Evolutionary conservation across 2,888 invertebrate species (phyloP).

Genomic region (Acronicta leporina): DNA sequence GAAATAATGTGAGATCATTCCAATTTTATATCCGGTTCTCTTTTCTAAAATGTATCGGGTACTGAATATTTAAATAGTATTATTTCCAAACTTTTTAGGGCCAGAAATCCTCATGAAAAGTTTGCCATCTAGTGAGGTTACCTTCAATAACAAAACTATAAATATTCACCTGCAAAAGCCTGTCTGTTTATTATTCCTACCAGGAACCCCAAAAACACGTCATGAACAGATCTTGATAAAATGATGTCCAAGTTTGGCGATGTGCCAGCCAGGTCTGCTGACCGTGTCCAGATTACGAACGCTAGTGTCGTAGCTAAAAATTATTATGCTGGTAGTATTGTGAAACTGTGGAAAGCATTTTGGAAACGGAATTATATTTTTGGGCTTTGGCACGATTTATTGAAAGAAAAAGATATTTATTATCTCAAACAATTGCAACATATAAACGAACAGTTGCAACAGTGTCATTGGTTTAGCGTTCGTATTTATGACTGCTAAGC

Average conservation of each 20-base stretch:
- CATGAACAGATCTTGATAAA: constrained; percentile 52
- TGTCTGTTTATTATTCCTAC: constrained; percentile 36
- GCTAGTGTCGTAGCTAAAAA: constrained; percentile 21
- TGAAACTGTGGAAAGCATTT: constrained; percentile 6
- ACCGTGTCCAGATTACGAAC: constrained; percentile 39
- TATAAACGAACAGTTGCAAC: no score
- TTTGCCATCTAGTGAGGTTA: no score
- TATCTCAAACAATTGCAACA: no score
- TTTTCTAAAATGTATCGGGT: no score
- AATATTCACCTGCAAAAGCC: constrained; percentile 25
- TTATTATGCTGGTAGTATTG: constrained; percentile 18
- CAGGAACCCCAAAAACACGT: constrained; percentile 32
- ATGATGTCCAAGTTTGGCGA: constrained; percentile 44
- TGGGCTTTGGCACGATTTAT: not conserved
- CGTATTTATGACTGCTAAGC: no score
- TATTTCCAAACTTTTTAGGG: no score
- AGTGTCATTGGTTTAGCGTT: no score
- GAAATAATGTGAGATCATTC: no score
- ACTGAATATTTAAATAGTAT: no score
- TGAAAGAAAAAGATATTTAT: no score
- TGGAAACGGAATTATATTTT: not conserved
- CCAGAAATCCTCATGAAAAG: no score
- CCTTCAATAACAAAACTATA: constrained; percentile 3
- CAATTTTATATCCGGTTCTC: no score
- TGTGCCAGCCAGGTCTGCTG: constrained; percentile 40